Evolutionary conservation across 2,888 invertebrate genomes (phyloP), one percentile per base, ranked within the genome.

Genomic region (Bellardia pandia): DNA sequence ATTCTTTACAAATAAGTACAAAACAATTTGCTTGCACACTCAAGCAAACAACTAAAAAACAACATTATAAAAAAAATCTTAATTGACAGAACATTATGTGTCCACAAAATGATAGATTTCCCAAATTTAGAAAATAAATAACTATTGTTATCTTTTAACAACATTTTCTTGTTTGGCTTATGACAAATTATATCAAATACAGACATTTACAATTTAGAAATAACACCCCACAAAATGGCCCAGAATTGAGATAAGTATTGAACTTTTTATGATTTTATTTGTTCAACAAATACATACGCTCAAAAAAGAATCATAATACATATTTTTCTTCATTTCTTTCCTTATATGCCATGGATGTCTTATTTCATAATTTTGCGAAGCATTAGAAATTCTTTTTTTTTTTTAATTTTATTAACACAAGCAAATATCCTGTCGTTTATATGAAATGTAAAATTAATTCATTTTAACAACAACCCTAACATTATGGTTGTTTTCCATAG

Each of bases 71-170:
- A 9, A 48, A 51, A 51, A n/a, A n/a, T n/a, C n/a, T n/a, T n/a
- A n/a, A 60, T 60, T 33, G 60, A 33, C 14, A 14, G 14, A 33
- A 13, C 37, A 14, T 33, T 14, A 37, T 60, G 60, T 33, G 60
- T 45, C 30, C 14, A 33, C 14, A 69, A 51, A 51, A n/a, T 33
- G 6, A 69, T 51, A 8, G 14, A 62, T 69, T 69, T 51, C 30
- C 30, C 51, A 71, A 71, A 71, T 53, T 71, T 40, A 71, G n/a
- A 71, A 71, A 71, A 71, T 71, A 71, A 71, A 71, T 71, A 37
- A 37, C 13, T 37, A 9, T 9, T 68, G 48, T 30, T n/a, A n/a
- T 33, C 8, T 48, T 45, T 51, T 51, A n/a, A 0, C 7, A 6
- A 51, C 13, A 14, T n/a, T 45, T 45, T 4, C n/a, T n/a, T n/a